Percentiles rank a stretch among this genome's conserved stretches.
These are phyloP conservation scores for Lacerta agilis DNA, from an alignment of 2,797 vertebrate genomes.

Conservation along the genomic window DNA sequence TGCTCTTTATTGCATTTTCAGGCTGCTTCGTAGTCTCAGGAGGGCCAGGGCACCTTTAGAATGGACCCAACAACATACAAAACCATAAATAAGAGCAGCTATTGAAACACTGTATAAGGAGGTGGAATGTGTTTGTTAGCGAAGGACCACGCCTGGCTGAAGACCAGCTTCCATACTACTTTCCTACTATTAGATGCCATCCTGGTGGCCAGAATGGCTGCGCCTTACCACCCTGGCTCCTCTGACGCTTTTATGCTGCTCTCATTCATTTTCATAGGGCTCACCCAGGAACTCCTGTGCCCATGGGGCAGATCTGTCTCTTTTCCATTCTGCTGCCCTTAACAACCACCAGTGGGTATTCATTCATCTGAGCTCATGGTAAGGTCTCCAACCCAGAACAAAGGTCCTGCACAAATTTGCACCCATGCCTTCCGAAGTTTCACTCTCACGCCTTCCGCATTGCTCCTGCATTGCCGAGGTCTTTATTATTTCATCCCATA, in stretches of 20 bases:
- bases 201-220: not conserved
- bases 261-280: not conserved
- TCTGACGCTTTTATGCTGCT: not conserved
- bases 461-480: not conserved
- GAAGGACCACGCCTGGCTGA: not conserved
- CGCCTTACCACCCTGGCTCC: too few species aligned
- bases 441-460: not conserved
- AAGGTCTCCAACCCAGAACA: not conserved
- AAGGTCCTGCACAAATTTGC: not conserved
- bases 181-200: not conserved
- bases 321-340: not conserved
- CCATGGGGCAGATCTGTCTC: not conserved
- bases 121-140: not conserved
- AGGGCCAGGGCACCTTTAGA: not conserved
- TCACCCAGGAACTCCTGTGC: not conserved
- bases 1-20: not conserved
- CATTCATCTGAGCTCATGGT: not conserved
- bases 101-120: constrained; percentile 27
- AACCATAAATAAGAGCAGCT: not conserved
- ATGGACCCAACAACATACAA: not conserved
- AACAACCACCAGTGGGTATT: too few species aligned
- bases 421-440: not conserved
- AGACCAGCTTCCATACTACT: not conserved
- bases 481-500: not conserved
- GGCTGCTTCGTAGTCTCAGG: not conserved